phyloP scores from a whole-genome alignment of 2,113 vertebrate species.

The Pterocles orientalis region DNA sequence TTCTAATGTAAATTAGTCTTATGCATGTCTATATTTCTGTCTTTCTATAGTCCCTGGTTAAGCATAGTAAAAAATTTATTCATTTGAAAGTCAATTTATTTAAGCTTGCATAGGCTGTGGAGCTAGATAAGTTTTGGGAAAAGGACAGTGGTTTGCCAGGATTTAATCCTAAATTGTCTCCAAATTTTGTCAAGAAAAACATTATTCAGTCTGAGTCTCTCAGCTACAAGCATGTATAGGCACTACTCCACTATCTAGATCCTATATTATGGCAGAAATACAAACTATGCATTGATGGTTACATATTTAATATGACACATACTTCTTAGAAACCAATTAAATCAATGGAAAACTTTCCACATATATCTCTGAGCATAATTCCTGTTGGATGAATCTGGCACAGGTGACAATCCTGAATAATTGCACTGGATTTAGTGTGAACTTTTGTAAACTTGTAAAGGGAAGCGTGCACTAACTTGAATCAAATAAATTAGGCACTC shows the following conservation, averaged over 20 bases:
- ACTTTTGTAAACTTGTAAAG: background rate
- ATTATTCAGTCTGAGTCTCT: background rate
- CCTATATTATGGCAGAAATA: background rate
- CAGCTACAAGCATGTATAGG: background rate
- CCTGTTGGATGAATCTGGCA: background rate
- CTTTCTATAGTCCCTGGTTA: background rate
- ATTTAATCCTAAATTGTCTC: background rate
- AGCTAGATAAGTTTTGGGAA: background rate
- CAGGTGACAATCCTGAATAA: background rate
- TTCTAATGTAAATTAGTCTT: background rate
- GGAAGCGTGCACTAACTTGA: background rate
- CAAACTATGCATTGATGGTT: background rate
- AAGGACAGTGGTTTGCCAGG: background rate
- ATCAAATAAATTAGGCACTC: background rate
- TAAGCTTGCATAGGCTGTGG: background rate
- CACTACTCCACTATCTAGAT: background rate
- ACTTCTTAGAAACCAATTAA: background rate
- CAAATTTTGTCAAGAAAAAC: background rate
- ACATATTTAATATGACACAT: background rate
- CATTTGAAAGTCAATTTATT: background rate
- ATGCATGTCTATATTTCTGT: background rate
- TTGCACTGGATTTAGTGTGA: background rate
- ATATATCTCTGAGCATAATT: background rate
- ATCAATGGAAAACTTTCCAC: background rate
- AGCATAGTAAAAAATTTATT: background rate